These are phyloP conservation scores for Drosophila rhopaloa DNA, from an alignment of 1,140 invertebrate genomes.

Conservation along the genomic window DNA sequence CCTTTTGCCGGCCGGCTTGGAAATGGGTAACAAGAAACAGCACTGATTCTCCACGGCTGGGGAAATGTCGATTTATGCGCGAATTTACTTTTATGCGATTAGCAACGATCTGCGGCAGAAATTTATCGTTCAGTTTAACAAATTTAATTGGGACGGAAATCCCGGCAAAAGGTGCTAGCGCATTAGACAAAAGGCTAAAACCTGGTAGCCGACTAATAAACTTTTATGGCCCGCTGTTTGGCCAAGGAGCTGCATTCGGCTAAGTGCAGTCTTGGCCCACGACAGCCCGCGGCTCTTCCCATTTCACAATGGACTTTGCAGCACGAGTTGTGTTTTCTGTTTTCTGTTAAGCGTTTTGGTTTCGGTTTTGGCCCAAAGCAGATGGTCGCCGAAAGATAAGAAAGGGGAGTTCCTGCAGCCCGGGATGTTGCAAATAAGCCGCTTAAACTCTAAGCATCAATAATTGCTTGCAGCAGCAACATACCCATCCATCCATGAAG, in stretches of 20 bases:
- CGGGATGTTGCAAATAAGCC: conserved; percentile 35
- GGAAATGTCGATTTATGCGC: conserved; percentile 76
- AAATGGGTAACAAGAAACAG: neutral
- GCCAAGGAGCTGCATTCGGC: conserved; percentile 6
- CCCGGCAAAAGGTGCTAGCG: conserved; percentile 30
- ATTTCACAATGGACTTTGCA: conserved; percentile 51
- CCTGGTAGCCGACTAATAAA: conserved; percentile 76
- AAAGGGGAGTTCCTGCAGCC: neutral
- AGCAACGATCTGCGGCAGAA: conserved; percentile 73
- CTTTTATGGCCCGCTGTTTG: conserved; percentile 66
- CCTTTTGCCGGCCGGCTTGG: conserved; percentile 62
- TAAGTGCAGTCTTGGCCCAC: conserved; percentile 15
- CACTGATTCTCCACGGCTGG: conserved; percentile 23
- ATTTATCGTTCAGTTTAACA: conserved; percentile 82
- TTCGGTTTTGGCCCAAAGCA: conserved; percentile 17
- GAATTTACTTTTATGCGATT: conserved; percentile 83
- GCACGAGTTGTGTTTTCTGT: conserved; percentile 15
- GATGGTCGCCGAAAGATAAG: conserved; percentile 54
- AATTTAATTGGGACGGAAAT: conserved; percentile 78
- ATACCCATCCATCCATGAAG: conserved; percentile 2
- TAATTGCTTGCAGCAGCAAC: conserved; percentile 35
- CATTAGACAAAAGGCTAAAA: conserved; percentile 68
- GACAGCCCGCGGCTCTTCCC: conserved; percentile 42
- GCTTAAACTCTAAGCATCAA: conserved; percentile 64
- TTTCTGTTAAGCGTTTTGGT: neutral